Conservation (phyloP, 2,797 vertebrate genomes). For the Dromococcyx pavoninus region DNA sequence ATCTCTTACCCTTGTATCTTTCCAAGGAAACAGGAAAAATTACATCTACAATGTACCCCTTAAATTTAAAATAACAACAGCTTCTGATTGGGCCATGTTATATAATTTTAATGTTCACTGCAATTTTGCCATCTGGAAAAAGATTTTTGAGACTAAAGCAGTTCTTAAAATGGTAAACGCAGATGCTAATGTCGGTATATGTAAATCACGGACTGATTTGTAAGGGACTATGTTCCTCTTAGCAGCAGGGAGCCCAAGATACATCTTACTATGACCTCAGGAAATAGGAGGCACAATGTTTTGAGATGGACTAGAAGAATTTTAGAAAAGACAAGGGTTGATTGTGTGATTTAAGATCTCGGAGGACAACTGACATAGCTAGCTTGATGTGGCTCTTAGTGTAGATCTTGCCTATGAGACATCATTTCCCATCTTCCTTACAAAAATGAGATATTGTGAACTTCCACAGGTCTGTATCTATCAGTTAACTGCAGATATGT, state of each 20-base stretch:
- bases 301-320: not conserved
- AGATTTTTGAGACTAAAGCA: not conserved
- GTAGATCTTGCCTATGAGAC: not conserved
- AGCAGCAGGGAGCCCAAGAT: not conserved
- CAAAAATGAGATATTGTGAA: not conserved
- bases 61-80: not conserved
- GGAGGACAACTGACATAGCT: not conserved
- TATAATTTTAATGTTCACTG: not conserved
- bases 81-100: not conserved
- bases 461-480: not conserved
- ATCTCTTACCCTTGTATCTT: not conserved
- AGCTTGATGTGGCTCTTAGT: not conserved
- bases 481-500: not conserved
- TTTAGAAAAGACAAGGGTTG: not conserved
- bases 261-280: not conserved
- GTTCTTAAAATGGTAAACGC: not conserved
- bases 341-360: not conserved
- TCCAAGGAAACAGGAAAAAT: not conserved
- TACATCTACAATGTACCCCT: not conserved
- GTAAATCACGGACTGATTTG: not conserved
- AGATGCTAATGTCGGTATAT: not conserved
- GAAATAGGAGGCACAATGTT: not conserved
- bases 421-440: not conserved
- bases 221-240: not conserved
- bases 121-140: not conserved